Conservation (phyloP, 2,888 invertebrate species). For the Leucophora obtusa region DNA sequence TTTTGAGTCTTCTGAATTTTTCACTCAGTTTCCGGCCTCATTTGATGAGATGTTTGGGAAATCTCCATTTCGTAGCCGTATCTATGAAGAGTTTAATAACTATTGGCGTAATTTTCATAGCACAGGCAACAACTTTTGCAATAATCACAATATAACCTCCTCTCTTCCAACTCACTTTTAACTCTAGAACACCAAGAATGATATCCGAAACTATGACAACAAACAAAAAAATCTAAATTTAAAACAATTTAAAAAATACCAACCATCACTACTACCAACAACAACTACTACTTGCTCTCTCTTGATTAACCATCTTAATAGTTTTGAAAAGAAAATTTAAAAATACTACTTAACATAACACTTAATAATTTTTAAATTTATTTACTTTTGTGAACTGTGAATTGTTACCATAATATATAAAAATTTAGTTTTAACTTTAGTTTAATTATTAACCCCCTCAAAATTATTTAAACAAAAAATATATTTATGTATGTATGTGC, state of each 20-base stretch:
- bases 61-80: slow-evolving; percentile 73
- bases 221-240: not conserved
- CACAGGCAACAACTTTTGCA: slow-evolving; percentile 53
- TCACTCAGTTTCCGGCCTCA: slow-evolving; percentile 57
- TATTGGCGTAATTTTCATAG: slow-evolving; percentile 75
- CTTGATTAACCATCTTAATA: not conserved
- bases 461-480: slow-evolving; percentile 28
- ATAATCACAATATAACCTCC: slow-evolving; percentile 19
- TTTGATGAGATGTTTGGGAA: slow-evolving; percentile 73
- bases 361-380: not conserved
- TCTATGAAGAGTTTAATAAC: slow-evolving; percentile 73
- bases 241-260: not conserved
- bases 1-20: slow-evolving; percentile 63
- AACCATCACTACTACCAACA: not conserved
- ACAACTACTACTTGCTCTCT: not conserved
- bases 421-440: slow-evolving; percentile 19
- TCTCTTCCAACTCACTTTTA: slow-evolving; percentile 19
- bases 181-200: slow-evolving; percentile 10
- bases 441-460: slow-evolving; percentile 27
- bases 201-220: slow-evolving; percentile 23
- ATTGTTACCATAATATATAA: slow-evolving; percentile 41
- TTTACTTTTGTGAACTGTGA: slow-evolving; percentile 44
- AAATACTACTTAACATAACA: not conserved
- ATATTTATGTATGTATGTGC: slow-evolving; percentile 30
- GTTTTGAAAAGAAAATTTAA: not conserved